Evolutionary conservation across 1,140 invertebrate species (phyloP).

Genomic region (Tetramorium parvispinum): DNA sequence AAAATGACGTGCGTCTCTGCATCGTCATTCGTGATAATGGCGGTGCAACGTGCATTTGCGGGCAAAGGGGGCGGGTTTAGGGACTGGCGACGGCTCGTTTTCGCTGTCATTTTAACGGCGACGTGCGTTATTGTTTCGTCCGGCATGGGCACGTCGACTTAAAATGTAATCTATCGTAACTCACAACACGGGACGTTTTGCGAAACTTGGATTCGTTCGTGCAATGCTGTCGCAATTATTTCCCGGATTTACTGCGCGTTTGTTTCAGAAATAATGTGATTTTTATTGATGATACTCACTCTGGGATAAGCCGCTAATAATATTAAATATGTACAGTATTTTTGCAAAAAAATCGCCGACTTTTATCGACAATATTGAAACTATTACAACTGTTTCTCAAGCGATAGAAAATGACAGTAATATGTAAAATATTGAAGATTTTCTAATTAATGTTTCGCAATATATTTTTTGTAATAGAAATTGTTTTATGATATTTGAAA

Average conservation of each 20-base stretch:
- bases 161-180: neutral
- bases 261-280: neutral
- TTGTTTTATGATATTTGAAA: neutral
- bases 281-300: neutral
- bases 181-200: conserved; percentile 4
- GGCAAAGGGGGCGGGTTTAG: conserved; percentile 29
- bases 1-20: conserved; percentile 79
- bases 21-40: conserved; percentile 81
- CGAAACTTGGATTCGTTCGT: neutral
- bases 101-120: conserved; percentile 73
- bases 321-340: neutral
- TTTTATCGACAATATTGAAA: neutral
- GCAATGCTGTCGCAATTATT: conserved; percentile 31
- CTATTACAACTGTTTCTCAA: neutral
- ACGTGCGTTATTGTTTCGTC: conserved; percentile 66
- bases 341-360: neutral
- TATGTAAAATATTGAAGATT: neutral
- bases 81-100: conserved; percentile 69
- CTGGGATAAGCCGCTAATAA: neutral
- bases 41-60: conserved; percentile 32
- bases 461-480: neutral
- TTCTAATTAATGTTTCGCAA: neutral
- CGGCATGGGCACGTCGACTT: conserved; percentile 13
- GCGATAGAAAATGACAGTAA: neutral
- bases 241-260: neutral